Conservation (phyloP, 2,797 vertebrate genomes). For the Poliocrania exsul region DNA sequence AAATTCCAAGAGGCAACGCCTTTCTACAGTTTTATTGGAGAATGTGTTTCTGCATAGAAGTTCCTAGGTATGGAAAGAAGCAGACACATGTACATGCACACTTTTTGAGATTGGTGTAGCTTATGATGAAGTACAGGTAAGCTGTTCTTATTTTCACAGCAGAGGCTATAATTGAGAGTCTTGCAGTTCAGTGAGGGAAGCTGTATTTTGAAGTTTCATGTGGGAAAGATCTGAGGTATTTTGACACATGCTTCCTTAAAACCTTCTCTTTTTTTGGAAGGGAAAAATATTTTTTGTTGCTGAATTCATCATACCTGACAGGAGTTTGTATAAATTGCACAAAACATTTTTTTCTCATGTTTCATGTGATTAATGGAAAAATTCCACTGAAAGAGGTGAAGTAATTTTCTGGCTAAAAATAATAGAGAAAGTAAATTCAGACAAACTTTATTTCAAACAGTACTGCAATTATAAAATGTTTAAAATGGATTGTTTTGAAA, state of each 20-base stretch:
- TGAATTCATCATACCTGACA: neutral
- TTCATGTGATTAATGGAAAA: neutral
- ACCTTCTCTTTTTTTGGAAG: neutral
- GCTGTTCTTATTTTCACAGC: neutral
- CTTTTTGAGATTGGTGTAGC: neutral
- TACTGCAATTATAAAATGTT: neutral
- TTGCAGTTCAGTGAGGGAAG: neutral
- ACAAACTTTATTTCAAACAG: neutral
- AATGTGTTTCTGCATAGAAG: neutral
- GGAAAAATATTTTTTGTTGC: neutral
- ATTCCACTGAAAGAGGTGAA: neutral
- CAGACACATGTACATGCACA: neutral
- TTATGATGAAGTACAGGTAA: neutral
- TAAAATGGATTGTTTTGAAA: neutral
- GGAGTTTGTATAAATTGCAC: neutral
- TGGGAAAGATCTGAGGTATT: neutral
- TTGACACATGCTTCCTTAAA: neutral
- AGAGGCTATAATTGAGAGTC: neutral
- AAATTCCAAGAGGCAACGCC: neutral
- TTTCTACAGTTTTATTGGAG: neutral
- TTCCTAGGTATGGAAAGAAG: neutral
- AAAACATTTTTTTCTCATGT: neutral
- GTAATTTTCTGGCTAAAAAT: neutral
- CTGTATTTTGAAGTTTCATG: neutral
- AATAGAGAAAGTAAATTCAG: neutral